Percentiles rank a stretch among this genome's conserved stretches.
phyloP scores from a whole-genome alignment of 2,888 invertebrate genomes.

The Acronicta alni region DNA sequence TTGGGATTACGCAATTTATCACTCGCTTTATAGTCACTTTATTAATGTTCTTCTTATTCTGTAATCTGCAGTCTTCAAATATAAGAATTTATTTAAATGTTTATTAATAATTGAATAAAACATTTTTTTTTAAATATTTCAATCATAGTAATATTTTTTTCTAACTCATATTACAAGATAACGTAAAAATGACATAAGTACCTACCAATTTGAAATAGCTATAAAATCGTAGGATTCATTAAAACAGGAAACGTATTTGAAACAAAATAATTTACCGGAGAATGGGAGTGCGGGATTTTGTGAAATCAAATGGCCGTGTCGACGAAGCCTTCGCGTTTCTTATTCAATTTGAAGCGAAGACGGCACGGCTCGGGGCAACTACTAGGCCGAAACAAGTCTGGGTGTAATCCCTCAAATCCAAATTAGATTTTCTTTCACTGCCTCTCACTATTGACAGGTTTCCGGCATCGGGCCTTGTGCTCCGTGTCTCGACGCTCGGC shows the following conservation, averaged over 20 bases:
- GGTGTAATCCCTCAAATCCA: slow-evolving; percentile 88
- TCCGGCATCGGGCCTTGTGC: slow-evolving; percentile 65
- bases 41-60: not conserved
- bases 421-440: slow-evolving; percentile 88
- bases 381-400: slow-evolving; percentile 87
- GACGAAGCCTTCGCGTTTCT: slow-evolving; percentile 73
- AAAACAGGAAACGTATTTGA: slow-evolving; percentile 46
- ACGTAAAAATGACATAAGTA: too few relatives aligned
- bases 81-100: too few relatives aligned
- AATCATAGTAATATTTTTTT: too few relatives aligned
- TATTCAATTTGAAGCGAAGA: slow-evolving; percentile 81
- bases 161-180: too few relatives aligned
- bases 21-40: slow-evolving; percentile 1
- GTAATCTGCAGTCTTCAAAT: too few relatives aligned
- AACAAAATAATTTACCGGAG: slow-evolving; percentile 63
- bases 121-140: too few relatives aligned
- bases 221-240: slow-evolving; percentile 38
- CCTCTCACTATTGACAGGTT: slow-evolving; percentile 84
- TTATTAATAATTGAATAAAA: too few relatives aligned
- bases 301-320: slow-evolving; percentile 70
- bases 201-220: slow-evolving; percentile 20
- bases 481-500: slow-evolving; percentile 61
- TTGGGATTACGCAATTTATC: slow-evolving; percentile 2
- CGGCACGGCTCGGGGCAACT: slow-evolving; percentile 68
- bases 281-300: slow-evolving; percentile 59